Evolutionary conservation across 2,113 vertebrate species (phyloP).

Genomic region (Tursiops truncatus): DNA sequence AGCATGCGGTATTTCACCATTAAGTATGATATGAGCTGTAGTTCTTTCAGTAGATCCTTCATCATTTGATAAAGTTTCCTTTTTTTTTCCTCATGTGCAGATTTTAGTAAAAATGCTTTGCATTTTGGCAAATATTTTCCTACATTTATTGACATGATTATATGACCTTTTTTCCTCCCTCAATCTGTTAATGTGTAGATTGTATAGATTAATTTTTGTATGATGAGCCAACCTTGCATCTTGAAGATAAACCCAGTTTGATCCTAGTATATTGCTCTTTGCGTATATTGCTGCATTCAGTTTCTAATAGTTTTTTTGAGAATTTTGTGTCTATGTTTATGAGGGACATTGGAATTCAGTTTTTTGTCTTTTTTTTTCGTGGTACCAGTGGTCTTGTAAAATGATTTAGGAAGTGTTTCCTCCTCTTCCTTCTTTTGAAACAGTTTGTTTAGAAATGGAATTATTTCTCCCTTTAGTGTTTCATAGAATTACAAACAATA

Average conservation of each 20-base stretch:
- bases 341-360: neutral
- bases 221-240: neutral
- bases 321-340: too few species aligned
- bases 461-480: neutral
- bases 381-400: neutral
- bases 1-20: neutral
- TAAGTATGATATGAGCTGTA: accelerated
- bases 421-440: neutral
- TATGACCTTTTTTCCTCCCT: neutral
- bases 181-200: neutral
- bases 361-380: neutral
- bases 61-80: neutral
- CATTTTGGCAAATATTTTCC: neutral
- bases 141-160: neutral
- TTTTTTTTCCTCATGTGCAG: neutral
- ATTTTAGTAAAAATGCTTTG: neutral
- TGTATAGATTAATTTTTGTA: neutral
- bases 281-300: too few species aligned
- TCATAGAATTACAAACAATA: neutral
- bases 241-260: neutral
- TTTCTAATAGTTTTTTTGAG: neutral
- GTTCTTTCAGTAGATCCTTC: neutral
- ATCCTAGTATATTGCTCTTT: too few species aligned
- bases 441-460: neutral
- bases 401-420: neutral